Conservation (phyloP, 2,888 invertebrate species). For the Frankliniella intonsa region DNA sequence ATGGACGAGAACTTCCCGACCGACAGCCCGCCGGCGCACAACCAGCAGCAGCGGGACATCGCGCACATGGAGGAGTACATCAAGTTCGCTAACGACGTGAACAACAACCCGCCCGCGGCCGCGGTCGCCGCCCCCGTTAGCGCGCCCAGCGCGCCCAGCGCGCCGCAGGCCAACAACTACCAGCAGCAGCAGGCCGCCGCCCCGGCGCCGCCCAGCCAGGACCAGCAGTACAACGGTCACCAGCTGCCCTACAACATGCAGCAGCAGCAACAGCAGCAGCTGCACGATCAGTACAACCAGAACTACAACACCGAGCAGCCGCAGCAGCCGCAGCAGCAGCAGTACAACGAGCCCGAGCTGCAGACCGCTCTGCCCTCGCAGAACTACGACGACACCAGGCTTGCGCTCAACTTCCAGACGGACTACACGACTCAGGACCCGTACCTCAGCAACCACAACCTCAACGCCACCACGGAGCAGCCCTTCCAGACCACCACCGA, state of each 20-base stretch:
- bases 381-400: conserved; percentile 13
- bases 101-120: too few species aligned
- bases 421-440: conserved; percentile 16
- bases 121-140: neutral
- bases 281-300: neutral
- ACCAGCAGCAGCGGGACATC: neutral
- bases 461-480: conserved; percentile 12
- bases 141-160: neutral
- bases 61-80: neutral
- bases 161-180: neutral
- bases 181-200: neutral
- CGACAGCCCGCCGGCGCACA: conserved; percentile 2
- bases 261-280: neutral
- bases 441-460: conserved; percentile 5
- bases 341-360: conserved; percentile 3
- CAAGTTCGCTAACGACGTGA: neutral
- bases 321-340: neutral
- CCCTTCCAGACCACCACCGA: conserved; percentile 6
- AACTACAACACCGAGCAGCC: neutral
- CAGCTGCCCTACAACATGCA: conserved; percentile 10
- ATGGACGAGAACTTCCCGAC: conserved; percentile 21
- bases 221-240: conserved; percentile 17
- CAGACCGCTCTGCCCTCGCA: neutral
- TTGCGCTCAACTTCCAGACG: conserved; percentile 20
- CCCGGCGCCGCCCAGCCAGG: neutral